Base-by-base conservation (phyloP, 2,797 vertebrate genomes). In the Amblyopsis hoosieri region DNA sequence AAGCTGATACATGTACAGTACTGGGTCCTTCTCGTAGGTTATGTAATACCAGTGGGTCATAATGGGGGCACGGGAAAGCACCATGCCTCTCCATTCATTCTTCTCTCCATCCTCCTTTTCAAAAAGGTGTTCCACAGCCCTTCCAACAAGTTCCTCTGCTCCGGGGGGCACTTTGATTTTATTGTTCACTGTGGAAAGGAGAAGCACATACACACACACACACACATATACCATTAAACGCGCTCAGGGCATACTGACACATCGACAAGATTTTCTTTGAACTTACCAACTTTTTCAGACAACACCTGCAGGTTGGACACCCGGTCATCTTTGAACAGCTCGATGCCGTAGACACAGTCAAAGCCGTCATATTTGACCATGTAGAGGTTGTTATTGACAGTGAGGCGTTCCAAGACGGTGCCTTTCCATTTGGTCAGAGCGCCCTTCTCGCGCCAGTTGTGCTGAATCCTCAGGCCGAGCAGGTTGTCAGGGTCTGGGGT, bases 31-130 rank as follows among this genome's bases (percentile, higher is more conserved):
- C 87, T 94, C 93, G 1, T 94, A 94, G 62, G 93, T 94, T 86
- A 94, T 94, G 86, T 94, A 94, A 80, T 94, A 94, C 93, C 93
- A 94, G 86, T 94, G 92, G 76, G 92, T 94, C 93, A 94, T 94
- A 76, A 94, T 87, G 72, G 93, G 93, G n/a, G 93, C 93, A 6
- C 92, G 85, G 52, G 93, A 94, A n/a, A 94, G 87, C 67, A 94
- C 93, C 93, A 94, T 94, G 54, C 93, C 93, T 57, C 93, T 83
- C 93, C 93, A 94, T 77, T 94, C 93, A 2, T 94, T 94, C 77
- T 94, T 94, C 67, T 93, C 92, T 0, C 93, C 93, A 0, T 93
- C 93, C 75, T 94, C 93, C 82, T 94, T 94, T 75, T 94, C 93
- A 29, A 94, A 94, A 68, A 93, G 89, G 85, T 94, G 93, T 75